Base-by-base conservation (phyloP, 2,888 invertebrate genomes). In the Drosophila pegasa region DNA sequence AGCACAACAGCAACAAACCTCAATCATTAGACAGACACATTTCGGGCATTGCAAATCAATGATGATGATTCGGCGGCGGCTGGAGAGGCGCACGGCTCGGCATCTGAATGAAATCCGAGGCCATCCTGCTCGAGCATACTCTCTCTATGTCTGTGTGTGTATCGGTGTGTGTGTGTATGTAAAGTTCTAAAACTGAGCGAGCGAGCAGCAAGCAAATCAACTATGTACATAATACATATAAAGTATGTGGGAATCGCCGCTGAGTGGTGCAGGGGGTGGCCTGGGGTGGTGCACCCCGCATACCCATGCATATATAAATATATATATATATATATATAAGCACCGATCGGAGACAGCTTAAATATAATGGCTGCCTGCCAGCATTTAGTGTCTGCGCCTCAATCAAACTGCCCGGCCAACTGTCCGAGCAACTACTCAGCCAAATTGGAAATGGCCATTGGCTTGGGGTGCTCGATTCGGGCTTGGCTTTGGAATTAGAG, bases 161-260 rank as follows among this genome's bases (percentile, higher is more conserved):
- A 54, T 41, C 52, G 41, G 60, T 37, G 41, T 63, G 58, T 43
- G 55, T 65, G 22, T 62, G 45, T 50, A 35, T 70, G 56, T 48
- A 59, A 60, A 65, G 70, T 66, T 72, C 58, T 68, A 68, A 76
- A 73, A 76, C 60, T 68, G 66, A 67, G 70, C 64, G 66, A 67
- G 70, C 64, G 68, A 69, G 78, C 51, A 56, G 75, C 76, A 78
- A 87, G 85, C 76, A 88, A 89, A 89, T 89, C 89, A 87, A 88
- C 80, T 89, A 84, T 84, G 87, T 84, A 89, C 88, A 89, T 86
- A 86, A 80, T 78, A 77, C 66, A 81, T 78, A 86, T 89, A 87
- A 89, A 76, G 78, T 78, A 70, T 70, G 70, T 63, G 76, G 59
- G 48, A 70, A 71, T 55, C 38, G 61, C 31, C 35, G 29, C 43